Conservation (phyloP, 2,797 vertebrate genomes). For the Micropoecilia bifurca region DNA sequence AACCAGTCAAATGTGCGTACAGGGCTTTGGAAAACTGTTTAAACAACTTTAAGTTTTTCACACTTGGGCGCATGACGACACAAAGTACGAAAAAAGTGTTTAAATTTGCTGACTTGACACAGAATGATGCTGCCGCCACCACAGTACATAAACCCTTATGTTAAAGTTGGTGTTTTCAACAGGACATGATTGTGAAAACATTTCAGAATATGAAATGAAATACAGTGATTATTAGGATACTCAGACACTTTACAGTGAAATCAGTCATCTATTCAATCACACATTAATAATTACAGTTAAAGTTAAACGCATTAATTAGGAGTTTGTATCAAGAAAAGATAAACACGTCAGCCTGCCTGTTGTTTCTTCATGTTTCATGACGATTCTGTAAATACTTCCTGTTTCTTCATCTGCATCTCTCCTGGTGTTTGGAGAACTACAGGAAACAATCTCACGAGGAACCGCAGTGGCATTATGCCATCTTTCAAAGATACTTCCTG, state of each 20-base stretch:
- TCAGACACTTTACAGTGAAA: no score
- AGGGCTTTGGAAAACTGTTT: not conserved
- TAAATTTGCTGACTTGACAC: no score
- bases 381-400: slow-evolving; percentile 11
- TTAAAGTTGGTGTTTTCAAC: not conserved
- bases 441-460: slow-evolving; percentile 12
- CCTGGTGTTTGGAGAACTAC: slow-evolving; percentile 8
- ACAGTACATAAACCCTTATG: no score
- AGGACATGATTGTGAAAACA: not conserved
- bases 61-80: not conserved
- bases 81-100: not conserved
- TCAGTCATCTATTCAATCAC: no score
- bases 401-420: slow-evolving; percentile 2
- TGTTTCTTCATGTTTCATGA: slow-evolving; percentile 28
- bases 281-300: not conserved
- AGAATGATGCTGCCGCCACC: no score
- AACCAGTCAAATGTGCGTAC: not conserved
- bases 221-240: no score
- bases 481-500: slow-evolving; percentile 8
- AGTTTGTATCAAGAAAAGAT: not conserved
- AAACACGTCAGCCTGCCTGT: not conserved
- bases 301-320: not conserved
- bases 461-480: not conserved
- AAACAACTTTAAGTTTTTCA: not conserved
- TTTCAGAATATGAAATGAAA: not conserved